Percentiles rank a stretch among this genome's conserved stretches.
phyloP scores from a whole-genome alignment of 2,888 invertebrate species.

The Rhorus exstirpatorius region DNA sequence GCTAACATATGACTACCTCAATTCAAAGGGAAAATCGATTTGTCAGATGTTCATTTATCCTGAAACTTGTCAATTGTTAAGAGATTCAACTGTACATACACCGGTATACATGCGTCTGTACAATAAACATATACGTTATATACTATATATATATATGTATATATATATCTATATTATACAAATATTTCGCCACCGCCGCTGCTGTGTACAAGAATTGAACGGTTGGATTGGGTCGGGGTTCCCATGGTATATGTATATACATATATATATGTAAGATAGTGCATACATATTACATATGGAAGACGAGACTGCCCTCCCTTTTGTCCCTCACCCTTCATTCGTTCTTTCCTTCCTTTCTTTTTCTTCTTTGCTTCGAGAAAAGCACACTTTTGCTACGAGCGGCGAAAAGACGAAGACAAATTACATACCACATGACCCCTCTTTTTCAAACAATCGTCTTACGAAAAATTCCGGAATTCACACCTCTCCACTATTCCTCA shows the following conservation, averaged over 20 bases:
- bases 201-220: too few species aligned
- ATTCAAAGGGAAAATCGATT: neutral
- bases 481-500: neutral
- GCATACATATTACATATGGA: neutral
- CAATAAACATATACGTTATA: too few species aligned
- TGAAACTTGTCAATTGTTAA: neutral
- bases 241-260: neutral
- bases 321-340: conserved; percentile 13
- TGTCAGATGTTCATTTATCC: neutral
- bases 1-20: too few species aligned
- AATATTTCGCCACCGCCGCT: too few species aligned
- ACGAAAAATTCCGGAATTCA: conserved; percentile 21
- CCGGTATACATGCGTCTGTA: too few species aligned
- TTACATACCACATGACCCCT: neutral
- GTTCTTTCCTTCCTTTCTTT: conserved; percentile 51
- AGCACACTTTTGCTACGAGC: neutral
- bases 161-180: too few species aligned
- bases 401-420: conserved; percentile 38
- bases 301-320: conserved; percentile 4
- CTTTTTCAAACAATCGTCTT: conserved; percentile 23
- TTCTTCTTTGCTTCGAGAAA: conserved; percentile 26
- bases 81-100: neutral
- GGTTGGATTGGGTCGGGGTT: too few species aligned
- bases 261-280: too few species aligned
- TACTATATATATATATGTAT: too few species aligned